Conservation (phyloP, 2,113 vertebrate species). For the Oxyura jamaicensis region DNA sequence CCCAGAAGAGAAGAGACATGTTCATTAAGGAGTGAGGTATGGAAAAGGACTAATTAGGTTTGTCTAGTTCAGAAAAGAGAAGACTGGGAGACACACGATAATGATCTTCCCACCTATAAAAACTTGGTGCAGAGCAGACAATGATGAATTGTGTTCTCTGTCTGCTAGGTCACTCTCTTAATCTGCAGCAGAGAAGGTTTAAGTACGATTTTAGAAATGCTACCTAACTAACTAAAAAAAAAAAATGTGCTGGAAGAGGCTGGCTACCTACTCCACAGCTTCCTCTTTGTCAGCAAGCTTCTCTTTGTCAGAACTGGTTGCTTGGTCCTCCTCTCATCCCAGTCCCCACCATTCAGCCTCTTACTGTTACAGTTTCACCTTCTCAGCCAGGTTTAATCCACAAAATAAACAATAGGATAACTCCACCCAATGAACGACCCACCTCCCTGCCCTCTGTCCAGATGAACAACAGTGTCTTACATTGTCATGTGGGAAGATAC, state of each 20-base stretch:
- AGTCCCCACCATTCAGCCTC: neutral
- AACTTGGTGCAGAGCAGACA: conserved; percentile 25
- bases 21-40: neutral
- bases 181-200: conserved; percentile 15
- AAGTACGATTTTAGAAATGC: conserved; percentile 28
- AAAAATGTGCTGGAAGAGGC: neutral
- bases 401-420: neutral
- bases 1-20: neutral
- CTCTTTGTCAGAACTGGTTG: neutral
- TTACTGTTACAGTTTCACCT: neutral
- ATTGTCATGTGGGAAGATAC: neutral
- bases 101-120: conserved; percentile 40
- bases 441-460: neutral
- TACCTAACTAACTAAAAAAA: neutral
- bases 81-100: neutral
- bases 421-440: neutral
- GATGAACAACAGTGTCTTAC: neutral
- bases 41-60: neutral
- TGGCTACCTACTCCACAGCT: neutral
- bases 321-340: neutral
- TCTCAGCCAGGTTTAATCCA: neutral
- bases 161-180: neutral
- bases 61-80: neutral
- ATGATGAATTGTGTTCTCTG: conserved; percentile 28
- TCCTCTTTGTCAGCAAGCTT: no score